These are phyloP conservation scores for Poecilia wingei DNA, from an alignment of 2,797 vertebrate genomes.

Conservation along the genomic window DNA sequence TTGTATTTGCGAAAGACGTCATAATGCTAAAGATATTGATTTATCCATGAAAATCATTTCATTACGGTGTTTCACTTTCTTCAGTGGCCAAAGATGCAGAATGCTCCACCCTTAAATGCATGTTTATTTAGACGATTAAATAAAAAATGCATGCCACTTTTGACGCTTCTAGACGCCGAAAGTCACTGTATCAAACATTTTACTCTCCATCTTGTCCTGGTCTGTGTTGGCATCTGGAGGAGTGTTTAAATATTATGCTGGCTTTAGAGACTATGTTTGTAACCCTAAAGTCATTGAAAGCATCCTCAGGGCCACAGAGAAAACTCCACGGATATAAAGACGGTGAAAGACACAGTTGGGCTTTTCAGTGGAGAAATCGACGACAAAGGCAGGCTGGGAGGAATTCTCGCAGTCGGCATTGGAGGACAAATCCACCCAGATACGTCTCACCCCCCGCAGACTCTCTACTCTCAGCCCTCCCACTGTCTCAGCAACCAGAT, in stretches of 20 bases:
- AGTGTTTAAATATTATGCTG: not conserved
- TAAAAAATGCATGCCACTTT: not conserved
- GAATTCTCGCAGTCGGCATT: not conserved
- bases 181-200: not conserved
- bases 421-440: constrained; percentile 14
- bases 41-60: not conserved
- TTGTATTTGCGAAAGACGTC: not conserved
- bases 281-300: constrained; percentile 17
- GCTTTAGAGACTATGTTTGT: not conserved
- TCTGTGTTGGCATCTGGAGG: not conserved
- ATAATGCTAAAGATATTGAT: not conserved
- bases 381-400: constrained; percentile 1
- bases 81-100: not conserved
- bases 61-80: not conserved
- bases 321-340: constrained; percentile 7
- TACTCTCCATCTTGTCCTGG: constrained; percentile 1
- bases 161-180: not conserved
- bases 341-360: not conserved
- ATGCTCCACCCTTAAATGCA: not conserved
- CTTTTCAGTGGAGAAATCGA: constrained; percentile 1
- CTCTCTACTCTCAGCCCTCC: constrained; percentile 18
- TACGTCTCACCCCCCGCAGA: constrained; percentile 17
- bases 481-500: constrained; percentile 16
- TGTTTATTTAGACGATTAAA: not conserved
- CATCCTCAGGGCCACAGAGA: not conserved